phyloP scores from a whole-genome alignment of 1,140 invertebrate genomes.

The Pantala flavescens region DNA sequence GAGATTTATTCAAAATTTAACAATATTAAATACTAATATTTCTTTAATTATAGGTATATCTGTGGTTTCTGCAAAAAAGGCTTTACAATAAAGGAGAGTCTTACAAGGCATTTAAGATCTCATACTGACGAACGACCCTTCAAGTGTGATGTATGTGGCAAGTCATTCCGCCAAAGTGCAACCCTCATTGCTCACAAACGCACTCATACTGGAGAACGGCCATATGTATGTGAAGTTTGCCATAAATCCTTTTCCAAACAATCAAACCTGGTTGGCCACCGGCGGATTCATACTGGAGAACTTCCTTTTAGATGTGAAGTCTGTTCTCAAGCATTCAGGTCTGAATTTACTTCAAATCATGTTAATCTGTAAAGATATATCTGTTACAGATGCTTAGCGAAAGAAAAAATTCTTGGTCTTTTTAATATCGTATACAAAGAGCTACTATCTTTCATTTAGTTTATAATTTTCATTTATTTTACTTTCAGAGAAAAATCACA shows the following conservation, averaged over 20 bases:
- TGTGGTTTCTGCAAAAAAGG: constrained; percentile 1
- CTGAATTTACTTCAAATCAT: not conserved
- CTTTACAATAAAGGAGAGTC: constrained; percentile 5
- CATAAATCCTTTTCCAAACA: constrained; percentile 3
- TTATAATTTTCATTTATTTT: too few relatives aligned
- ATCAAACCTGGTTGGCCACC: not conserved
- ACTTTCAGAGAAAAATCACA: not conserved
- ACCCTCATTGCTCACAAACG: constrained; percentile 29
- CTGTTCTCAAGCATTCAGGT: constrained; percentile 18
- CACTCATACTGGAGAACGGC: constrained; percentile 33
- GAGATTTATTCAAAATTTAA: too few relatives aligned
- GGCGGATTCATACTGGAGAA: constrained; percentile 24
- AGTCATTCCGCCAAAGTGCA: constrained; percentile 29
- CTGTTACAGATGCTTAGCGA: too few relatives aligned
- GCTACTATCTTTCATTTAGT: too few relatives aligned
- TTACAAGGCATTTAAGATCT: constrained; percentile 18
- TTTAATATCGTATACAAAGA: too few relatives aligned
- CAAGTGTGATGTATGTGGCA: constrained; percentile 35
- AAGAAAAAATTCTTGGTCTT: too few relatives aligned
- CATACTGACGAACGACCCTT: constrained; percentile 30
- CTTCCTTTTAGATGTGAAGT: constrained; percentile 27
- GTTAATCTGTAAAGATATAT: too few relatives aligned
- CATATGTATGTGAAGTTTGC: constrained; percentile 33
- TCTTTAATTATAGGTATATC: not conserved
- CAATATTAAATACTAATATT: not conserved